Evolutionary conservation across 2,113 vertebrate species (phyloP).

Genomic region (Pteruthius melanotis): DNA sequence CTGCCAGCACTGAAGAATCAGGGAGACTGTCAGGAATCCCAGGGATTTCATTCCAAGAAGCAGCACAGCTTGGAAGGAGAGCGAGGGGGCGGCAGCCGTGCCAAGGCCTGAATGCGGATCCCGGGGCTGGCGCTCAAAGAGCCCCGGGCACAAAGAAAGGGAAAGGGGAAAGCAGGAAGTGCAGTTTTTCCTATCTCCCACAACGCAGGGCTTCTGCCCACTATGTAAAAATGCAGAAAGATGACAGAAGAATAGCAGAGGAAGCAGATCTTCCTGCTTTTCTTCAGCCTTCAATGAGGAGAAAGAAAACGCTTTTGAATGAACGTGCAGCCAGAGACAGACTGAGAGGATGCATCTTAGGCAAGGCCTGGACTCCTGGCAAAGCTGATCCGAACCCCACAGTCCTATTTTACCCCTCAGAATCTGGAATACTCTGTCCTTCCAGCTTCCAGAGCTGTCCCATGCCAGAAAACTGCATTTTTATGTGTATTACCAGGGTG

Average conservation of each 20-base stretch:
- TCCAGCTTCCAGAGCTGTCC: neutral
- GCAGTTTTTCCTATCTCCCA: neutral
- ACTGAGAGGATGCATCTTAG: neutral
- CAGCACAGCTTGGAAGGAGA: neutral
- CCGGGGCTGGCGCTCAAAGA: neutral
- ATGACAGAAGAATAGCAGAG: neutral
- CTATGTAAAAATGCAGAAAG: neutral
- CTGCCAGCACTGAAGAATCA: neutral
- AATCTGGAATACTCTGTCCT: neutral
- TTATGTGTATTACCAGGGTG: accelerated
- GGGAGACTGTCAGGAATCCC: neutral
- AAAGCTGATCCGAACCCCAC: neutral
- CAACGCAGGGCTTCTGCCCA: neutral
- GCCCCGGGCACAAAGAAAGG: neutral
- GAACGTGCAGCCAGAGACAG: neutral
- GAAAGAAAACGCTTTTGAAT: neutral
- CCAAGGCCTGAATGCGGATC: neutral
- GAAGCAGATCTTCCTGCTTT: constrained; percentile 32
- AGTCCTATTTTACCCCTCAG: neutral
- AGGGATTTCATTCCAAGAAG: neutral
- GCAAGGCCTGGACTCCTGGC: neutral
- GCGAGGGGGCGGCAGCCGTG: neutral
- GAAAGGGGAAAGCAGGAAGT: neutral
- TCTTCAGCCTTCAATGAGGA: neutral
- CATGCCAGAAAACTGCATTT: neutral